These are phyloP conservation scores for Ceratosolen fusciceps DNA, from an alignment of 1,140 invertebrate species.

Conservation along the genomic window DNA sequence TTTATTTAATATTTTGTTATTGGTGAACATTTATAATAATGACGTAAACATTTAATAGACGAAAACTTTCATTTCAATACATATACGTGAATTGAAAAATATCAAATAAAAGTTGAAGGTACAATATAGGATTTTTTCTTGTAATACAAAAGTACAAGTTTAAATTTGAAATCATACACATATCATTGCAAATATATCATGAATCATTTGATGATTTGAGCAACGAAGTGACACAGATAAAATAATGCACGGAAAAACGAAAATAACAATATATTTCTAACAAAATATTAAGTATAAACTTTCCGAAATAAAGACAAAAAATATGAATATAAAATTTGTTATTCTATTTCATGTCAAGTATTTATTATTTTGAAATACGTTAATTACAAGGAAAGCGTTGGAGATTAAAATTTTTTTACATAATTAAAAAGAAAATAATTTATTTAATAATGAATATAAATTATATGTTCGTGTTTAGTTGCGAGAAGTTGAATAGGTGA, in stretches of 20 bases:
- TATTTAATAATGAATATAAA: too few species aligned
- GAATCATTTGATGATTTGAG: slow-evolving; percentile 7
- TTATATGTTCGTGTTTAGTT: too few species aligned
- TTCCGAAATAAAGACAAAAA: not conserved
- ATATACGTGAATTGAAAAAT: not conserved
- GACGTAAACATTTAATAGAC: not conserved
- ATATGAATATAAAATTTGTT: not conserved
- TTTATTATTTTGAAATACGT: slow-evolving; percentile 5
- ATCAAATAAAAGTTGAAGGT: not conserved
- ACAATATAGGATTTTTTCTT: slow-evolving; percentile 8
- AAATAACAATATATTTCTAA: slow-evolving; percentile 29
- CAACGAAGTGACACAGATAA: slow-evolving; percentile 22
- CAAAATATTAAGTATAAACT: not conserved
- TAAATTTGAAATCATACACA: slow-evolving; percentile 32
- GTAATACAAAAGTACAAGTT: slow-evolving; percentile 30
- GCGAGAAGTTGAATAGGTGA: too few species aligned
- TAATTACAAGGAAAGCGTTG: not conserved
- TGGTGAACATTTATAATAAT: too few species aligned
- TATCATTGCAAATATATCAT: slow-evolving; percentile 45
- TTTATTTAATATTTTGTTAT: too few species aligned
- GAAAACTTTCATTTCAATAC: not conserved
- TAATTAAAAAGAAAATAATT: too few species aligned
- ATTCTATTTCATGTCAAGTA: slow-evolving; percentile 7
- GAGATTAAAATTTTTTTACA: too few species aligned
- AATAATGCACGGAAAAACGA: not conserved